phyloP scores from a whole-genome alignment of 2,797 vertebrate species.

The Sparus aurata region DNA sequence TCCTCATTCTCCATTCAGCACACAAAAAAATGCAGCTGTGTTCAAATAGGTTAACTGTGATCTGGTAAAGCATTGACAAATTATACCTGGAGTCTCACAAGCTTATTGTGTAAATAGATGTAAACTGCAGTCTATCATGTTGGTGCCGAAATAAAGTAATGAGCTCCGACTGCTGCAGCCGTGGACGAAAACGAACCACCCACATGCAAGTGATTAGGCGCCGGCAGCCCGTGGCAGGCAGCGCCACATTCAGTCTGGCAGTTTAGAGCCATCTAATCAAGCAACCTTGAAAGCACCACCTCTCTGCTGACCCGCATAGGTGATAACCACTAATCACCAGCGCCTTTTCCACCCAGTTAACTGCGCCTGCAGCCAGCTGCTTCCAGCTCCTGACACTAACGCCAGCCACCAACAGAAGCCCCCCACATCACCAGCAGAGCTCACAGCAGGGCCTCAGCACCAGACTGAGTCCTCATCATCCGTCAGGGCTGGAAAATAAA shows the following conservation, averaged over 20 bases:
- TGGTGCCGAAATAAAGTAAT: not conserved
- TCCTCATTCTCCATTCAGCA: too few species aligned
- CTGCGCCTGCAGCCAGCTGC: slow-evolving; percentile 14
- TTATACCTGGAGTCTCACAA: not conserved
- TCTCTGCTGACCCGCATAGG: slow-evolving; percentile 21
- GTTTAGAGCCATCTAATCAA: slow-evolving; percentile 17
- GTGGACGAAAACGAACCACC: not conserved
- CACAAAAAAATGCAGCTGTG: too few species aligned
- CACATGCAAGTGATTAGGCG: not conserved
- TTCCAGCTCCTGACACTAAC: slow-evolving; percentile 7
- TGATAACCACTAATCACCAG: slow-evolving; percentile 33
- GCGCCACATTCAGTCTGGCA: not conserved
- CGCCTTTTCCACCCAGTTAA: slow-evolving; percentile 35
- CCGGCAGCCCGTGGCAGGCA: not conserved
- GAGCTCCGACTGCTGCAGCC: not conserved
- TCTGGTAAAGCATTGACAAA: not conserved
- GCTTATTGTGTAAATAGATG: not conserved
- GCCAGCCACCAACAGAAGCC: slow-evolving; percentile 11
- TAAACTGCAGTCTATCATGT: not conserved
- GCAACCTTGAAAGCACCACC: slow-evolving; percentile 37
- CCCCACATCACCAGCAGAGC: not conserved
- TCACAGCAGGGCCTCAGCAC: not conserved
- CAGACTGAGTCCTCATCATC: slow-evolving; percentile 1
- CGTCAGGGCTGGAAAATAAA: not conserved
- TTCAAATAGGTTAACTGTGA: not conserved